phyloP scores from a whole-genome alignment of 1,140 invertebrate species.

The Heliconius congener region DNA sequence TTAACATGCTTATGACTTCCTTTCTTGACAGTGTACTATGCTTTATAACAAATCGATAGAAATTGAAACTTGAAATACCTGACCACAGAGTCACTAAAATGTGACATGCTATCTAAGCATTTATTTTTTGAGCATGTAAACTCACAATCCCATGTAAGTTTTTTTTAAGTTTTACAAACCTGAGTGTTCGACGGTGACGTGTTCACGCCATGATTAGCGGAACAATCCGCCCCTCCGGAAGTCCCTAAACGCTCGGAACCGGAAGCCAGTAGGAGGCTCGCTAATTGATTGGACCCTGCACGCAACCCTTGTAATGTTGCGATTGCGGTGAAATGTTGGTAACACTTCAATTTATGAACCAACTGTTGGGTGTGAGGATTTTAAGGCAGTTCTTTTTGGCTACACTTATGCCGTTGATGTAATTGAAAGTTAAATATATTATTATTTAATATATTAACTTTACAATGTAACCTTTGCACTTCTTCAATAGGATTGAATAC shows the following conservation, averaged over 20 bases:
- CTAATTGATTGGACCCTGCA: conserved; percentile 75
- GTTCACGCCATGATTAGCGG: conserved; percentile 58
- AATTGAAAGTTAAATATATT: too few species aligned
- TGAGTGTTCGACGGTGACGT: conserved; percentile 47
- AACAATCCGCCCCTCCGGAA: conserved; percentile 66
- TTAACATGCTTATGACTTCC: conserved; percentile 14
- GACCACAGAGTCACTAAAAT: conserved; percentile 1
- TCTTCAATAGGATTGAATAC: too few species aligned
- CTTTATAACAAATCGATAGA: conserved; percentile 10
- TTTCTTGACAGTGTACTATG: conserved; percentile 7
- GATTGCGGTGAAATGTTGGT: conserved; percentile 52
- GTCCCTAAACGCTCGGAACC: conserved; percentile 76
- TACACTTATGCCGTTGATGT: too few species aligned
- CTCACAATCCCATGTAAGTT: background rate
- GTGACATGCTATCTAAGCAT: background rate
- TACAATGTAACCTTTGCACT: too few species aligned
- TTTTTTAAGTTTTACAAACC: background rate
- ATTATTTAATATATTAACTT: too few species aligned
- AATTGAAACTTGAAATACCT: conserved; percentile 6
- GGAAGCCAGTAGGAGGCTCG: conserved; percentile 69
- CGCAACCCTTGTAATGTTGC: conserved; percentile 63
- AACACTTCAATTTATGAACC: conserved; percentile 48
- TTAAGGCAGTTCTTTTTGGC: background rate
- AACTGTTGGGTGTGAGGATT: conserved; percentile 44
- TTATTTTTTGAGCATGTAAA: conserved; percentile 7